Percentiles rank a stretch among this genome's conserved stretches.
Evolutionary conservation across 1,140 invertebrate genomes (phyloP).

Genomic region (Plectus sambesii): DNA sequence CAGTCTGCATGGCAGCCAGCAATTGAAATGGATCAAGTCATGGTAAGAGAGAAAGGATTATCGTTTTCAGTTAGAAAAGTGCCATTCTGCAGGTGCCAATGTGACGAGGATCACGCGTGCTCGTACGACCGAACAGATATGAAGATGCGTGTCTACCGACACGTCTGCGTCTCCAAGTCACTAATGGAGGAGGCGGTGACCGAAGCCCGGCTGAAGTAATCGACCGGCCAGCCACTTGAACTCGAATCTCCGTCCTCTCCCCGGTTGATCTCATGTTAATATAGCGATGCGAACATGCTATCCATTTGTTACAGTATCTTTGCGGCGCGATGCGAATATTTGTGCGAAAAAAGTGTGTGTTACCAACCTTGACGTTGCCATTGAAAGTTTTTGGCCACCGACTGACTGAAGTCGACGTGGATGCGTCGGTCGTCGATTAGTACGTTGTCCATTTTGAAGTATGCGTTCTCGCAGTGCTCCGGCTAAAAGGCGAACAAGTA

Average conservation of each 20-base stretch:
- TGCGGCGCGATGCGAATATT: too few species aligned
- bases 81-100: constrained; percentile 24
- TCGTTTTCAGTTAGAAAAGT: not conserved
- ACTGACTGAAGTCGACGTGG: constrained; percentile 98
- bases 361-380: constrained; percentile 29
- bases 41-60: constrained; percentile 19
- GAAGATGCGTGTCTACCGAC: constrained; percentile 31
- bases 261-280: too few species aligned
- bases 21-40: constrained; percentile 34
- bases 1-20: constrained; percentile 20
- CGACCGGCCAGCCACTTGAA: too few species aligned
- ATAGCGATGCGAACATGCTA: too few species aligned
- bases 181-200: constrained; percentile 5
- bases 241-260: too few species aligned
- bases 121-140: constrained; percentile 33
- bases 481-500: constrained; percentile 34
- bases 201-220: too few species aligned
- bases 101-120: constrained; percentile 20
- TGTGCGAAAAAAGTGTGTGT: too few species aligned
- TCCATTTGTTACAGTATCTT: too few species aligned
- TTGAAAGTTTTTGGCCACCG: constrained; percentile 55
- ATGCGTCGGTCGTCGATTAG: constrained; percentile 95
- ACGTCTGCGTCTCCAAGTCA: constrained; percentile 21
- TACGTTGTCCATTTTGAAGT: constrained; percentile 99
- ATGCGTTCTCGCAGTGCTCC: constrained; percentile 91